Conservation (phyloP, 2,888 invertebrate species). For the Machimus atricapillus region DNA sequence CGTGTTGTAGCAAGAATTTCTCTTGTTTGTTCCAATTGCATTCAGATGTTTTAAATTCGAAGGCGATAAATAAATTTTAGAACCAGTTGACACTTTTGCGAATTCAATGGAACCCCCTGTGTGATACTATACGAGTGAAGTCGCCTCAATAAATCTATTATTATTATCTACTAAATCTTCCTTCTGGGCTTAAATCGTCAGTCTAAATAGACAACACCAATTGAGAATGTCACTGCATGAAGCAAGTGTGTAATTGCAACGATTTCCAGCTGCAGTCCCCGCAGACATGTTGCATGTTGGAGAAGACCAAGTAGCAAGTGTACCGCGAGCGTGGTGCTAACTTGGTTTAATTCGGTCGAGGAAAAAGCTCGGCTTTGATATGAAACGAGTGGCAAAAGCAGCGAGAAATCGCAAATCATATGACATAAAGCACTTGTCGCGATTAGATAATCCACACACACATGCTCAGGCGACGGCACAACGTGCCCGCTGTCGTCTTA, state of each 20-base stretch:
- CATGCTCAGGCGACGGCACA: background rate
- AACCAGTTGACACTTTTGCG: background rate
- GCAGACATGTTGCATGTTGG: background rate
- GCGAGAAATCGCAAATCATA: constrained; percentile 2
- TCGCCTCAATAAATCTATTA: background rate
- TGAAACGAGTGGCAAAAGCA: background rate
- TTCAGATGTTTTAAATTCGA: background rate
- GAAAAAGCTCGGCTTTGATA: background rate
- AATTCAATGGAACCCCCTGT: background rate
- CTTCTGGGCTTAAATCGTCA: background rate
- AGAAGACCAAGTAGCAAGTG: background rate
- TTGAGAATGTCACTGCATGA: background rate
- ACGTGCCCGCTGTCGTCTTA: background rate
- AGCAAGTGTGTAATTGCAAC: constrained; percentile 12
- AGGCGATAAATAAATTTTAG: background rate
- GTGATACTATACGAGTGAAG: background rate
- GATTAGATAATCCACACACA: constrained; percentile 15
- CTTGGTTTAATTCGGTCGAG: background rate
- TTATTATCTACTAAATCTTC: background rate
- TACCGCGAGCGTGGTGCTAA: background rate
- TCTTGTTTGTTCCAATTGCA: background rate
- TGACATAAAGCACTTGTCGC: constrained; percentile 14
- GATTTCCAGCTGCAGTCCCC: background rate
- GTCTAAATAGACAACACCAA: background rate
- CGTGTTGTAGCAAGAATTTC: background rate